These are phyloP conservation scores for Poeciliopsis turrubarensis DNA, from an alignment of 2,113 vertebrate species.

Conservation along the genomic window DNA sequence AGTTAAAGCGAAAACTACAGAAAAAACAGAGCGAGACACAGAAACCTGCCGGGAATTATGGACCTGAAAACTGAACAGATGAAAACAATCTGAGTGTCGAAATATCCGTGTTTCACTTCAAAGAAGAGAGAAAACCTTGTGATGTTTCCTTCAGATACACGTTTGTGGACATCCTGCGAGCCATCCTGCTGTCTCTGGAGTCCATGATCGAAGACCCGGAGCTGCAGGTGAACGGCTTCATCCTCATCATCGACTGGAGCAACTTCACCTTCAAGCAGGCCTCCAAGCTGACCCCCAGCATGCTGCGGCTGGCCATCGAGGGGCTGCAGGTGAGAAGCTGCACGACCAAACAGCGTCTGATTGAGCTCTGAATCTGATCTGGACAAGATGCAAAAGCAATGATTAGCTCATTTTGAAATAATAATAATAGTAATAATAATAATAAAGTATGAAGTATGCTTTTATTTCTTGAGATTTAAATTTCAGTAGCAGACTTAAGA, in stretches of 20 bases:
- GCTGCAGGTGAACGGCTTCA: slow-evolving; percentile 98
- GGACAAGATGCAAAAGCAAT: no score
- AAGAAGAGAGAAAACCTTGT: fast-evolving
- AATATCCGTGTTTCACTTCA: background rate
- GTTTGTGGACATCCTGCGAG: slow-evolving; percentile 95
- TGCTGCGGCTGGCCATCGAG: slow-evolving; percentile 96
- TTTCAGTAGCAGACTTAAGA: no score
- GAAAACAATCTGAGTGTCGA: no score
- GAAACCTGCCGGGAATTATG: no score
- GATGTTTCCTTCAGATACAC: slow-evolving; percentile 85
- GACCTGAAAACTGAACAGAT: no score
- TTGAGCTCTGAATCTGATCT: no score
- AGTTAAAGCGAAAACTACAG: no score
- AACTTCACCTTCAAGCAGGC: slow-evolving; percentile 99
- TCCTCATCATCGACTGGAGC: slow-evolving; percentile 99
- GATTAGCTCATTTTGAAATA: no score
- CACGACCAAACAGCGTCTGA: background rate
- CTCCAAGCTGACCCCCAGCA: slow-evolving; percentile 96
- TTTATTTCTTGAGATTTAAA: no score
- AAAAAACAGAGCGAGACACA: background rate
- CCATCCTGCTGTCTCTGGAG: slow-evolving; percentile 95
- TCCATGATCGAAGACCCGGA: slow-evolving; percentile 98
- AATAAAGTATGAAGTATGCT: no score
- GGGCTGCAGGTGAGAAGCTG: slow-evolving; percentile 88
- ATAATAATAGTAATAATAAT: no score